phyloP scores from a whole-genome alignment of 2,797 vertebrate species.

The Heliangelus exortis region DNA sequence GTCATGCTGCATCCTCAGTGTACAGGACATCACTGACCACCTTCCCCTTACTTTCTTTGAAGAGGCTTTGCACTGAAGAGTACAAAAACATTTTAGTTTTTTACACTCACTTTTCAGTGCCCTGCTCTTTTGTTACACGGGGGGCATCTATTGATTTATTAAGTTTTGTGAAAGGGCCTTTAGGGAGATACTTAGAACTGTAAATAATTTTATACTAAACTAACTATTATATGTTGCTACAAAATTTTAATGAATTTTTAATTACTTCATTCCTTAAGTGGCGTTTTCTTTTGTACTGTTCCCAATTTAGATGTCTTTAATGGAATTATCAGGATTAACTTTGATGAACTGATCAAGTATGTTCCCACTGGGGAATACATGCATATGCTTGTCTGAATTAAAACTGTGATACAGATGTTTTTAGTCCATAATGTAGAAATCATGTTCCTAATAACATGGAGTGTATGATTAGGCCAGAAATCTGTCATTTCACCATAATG shows the following conservation, averaged over 20 bases:
- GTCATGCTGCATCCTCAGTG: neutral
- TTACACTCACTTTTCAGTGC: neutral
- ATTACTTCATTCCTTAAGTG: neutral
- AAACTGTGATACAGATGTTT: neutral
- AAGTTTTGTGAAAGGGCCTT: neutral
- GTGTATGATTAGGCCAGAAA: neutral
- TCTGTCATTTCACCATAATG: neutral
- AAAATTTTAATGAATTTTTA: constrained; percentile 2
- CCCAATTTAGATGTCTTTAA: constrained; percentile 38
- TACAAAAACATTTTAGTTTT: neutral
- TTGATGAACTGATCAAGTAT: neutral
- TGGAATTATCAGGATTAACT: constrained; percentile 43
- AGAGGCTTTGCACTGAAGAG: neutral
- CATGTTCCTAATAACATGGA: neutral
- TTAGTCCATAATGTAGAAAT: neutral
- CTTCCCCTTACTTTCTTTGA: neutral
- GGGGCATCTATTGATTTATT: neutral
- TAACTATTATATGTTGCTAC: neutral
- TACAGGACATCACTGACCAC: neutral
- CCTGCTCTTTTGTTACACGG: neutral
- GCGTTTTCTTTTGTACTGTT: constrained; percentile 27
- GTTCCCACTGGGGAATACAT: neutral
- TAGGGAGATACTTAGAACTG: neutral
- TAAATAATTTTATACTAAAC: constrained; percentile 32
- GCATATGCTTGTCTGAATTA: neutral